Evolutionary conservation across 2,888 invertebrate genomes (phyloP).

Genomic region (Malthinus seriepunctatus): DNA sequence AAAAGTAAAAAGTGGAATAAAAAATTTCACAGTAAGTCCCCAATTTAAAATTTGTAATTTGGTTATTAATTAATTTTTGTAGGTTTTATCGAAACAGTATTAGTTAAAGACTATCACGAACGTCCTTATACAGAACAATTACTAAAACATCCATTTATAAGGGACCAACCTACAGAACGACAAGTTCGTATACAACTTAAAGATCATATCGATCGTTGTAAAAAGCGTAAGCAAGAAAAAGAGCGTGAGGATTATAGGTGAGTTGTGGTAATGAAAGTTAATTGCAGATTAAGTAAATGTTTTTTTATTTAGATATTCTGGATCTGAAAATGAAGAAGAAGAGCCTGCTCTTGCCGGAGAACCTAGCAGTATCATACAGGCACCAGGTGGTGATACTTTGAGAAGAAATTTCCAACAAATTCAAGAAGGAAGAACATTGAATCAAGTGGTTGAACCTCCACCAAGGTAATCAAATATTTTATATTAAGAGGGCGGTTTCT

Average conservation of each 20-base stretch:
- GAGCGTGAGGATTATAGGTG: slow-evolving; percentile 72
- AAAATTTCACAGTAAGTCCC: slow-evolving; percentile 77
- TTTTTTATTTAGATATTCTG: slow-evolving; percentile 75
- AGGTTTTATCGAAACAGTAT: slow-evolving; percentile 95
- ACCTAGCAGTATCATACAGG: slow-evolving; percentile 92
- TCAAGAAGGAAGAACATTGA: slow-evolving; percentile 76
- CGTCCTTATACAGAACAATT: slow-evolving; percentile 98
- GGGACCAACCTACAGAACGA: slow-evolving; percentile 97
- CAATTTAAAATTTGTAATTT: not conserved
- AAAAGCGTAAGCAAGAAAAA: slow-evolving; percentile 92
- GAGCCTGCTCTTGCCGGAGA: slow-evolving; percentile 90
- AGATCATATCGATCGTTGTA: slow-evolving; percentile 98
- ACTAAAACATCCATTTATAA: slow-evolving; percentile 95
- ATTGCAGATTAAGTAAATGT: not conserved
- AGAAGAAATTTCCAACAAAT: slow-evolving; percentile 98
- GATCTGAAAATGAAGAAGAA: slow-evolving; percentile 97
- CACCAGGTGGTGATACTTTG: slow-evolving; percentile 90
- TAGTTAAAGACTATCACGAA: slow-evolving; percentile 97
- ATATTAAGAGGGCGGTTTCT: not conserved
- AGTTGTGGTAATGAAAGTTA: not conserved
- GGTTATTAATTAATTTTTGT: slow-evolving; percentile 23
- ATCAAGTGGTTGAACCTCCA: slow-evolving; percentile 62
- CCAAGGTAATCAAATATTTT: slow-evolving; percentile 53
- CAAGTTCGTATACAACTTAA: slow-evolving; percentile 98
- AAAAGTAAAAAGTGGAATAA: slow-evolving; percentile 98